Conservation (phyloP, 2,888 invertebrate genomes). For the Rosalia funebris region DNA sequence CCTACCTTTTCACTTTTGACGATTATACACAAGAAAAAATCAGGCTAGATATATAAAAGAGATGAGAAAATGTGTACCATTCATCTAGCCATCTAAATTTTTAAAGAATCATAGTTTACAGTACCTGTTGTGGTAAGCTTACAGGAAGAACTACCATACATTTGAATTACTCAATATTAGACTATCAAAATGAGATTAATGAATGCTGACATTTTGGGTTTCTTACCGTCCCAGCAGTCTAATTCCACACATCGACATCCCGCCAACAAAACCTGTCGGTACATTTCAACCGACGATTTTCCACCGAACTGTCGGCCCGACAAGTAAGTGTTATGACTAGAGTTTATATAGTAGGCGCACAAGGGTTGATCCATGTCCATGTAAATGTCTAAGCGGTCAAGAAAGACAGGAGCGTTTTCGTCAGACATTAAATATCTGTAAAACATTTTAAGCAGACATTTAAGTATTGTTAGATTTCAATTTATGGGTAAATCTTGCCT, state of each 20-base stretch:
- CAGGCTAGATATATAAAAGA: no score
- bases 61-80: no score
- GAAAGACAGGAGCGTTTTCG: constrained; percentile 98
- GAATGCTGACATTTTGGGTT: no score
- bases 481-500: constrained; percentile 64
- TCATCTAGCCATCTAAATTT: no score
- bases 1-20: no score
- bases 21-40: no score
- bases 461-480: neutral
- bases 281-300: constrained; percentile 98
- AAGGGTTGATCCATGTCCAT: constrained; percentile 99
- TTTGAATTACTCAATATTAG: neutral
- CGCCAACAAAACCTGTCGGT: constrained; percentile 94
- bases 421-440: constrained; percentile 94
- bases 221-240: constrained; percentile 94
- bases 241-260: constrained; percentile 98
- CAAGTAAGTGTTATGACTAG: constrained; percentile 95
- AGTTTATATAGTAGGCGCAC: constrained; percentile 99
- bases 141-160: neutral
- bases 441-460: no score
- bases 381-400: constrained; percentile 96
- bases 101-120: no score
- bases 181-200: constrained; percentile 2
- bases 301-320: constrained; percentile 97
- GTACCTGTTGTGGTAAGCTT: neutral